phyloP scores from a whole-genome alignment of 2,797 vertebrate genomes.

The Aselliscus stoliczkanus region DNA sequence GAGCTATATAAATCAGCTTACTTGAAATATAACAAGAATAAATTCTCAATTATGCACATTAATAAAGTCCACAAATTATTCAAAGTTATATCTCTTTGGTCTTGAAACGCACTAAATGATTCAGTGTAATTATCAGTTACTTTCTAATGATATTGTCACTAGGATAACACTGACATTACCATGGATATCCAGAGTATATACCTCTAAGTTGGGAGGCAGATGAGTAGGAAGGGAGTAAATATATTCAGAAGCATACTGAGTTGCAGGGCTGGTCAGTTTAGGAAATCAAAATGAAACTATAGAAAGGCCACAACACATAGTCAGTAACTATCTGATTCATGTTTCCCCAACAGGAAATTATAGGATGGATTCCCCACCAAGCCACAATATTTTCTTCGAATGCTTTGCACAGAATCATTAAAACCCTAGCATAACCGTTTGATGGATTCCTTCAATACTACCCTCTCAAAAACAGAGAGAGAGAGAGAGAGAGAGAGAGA shows the following conservation, averaged over 20 bases:
- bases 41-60: background rate
- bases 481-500: too few species aligned
- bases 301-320: background rate
- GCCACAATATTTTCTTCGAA: constrained; percentile 50
- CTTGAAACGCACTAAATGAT: background rate
- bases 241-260: background rate
- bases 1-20: background rate
- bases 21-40: background rate
- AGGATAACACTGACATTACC: background rate
- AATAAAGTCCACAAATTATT: background rate
- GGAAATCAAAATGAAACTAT: background rate
- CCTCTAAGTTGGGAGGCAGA: background rate
- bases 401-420: constrained; percentile 42
- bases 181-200: background rate
- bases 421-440: constrained; percentile 9
- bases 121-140: background rate
- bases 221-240: background rate
- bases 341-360: background rate
- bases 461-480: background rate
- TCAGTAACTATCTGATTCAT: background rate
- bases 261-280: background rate
- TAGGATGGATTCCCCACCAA: constrained; percentile 1
- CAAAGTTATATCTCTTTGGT: background rate
- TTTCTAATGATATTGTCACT: background rate
- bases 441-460: background rate